These are phyloP conservation scores for Podarcis siculus DNA, from an alignment of 2,797 vertebrate genomes.

Conservation along the genomic window DNA sequence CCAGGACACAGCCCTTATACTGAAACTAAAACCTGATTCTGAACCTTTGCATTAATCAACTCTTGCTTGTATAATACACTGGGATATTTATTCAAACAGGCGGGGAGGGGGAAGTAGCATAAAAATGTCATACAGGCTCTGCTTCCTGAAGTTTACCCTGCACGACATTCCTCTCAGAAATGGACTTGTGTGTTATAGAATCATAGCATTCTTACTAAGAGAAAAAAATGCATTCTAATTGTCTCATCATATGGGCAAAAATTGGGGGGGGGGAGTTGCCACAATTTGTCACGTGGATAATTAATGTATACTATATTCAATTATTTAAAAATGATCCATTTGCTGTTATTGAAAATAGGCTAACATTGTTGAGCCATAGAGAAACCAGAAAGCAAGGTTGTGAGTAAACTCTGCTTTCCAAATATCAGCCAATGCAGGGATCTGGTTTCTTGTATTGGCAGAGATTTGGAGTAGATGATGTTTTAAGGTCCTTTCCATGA, in stretches of 20 bases:
- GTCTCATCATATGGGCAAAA: background rate
- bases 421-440: no score
- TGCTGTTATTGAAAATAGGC: background rate
- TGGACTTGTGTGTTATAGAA: background rate
- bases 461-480: no score
- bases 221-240: background rate
- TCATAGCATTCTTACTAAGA: background rate
- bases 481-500: no score
- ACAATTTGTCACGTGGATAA: background rate
- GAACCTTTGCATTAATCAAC: background rate
- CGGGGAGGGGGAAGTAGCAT: background rate
- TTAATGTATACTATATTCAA: background rate
- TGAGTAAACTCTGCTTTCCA: no score
- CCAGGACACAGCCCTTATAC: background rate
- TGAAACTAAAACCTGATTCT: background rate
- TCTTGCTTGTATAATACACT: background rate
- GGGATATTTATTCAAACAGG: background rate
- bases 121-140: background rate
- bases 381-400: background rate
- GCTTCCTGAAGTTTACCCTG: constrained; percentile 1
- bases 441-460: no score
- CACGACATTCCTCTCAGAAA: background rate
- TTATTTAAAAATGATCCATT: background rate
- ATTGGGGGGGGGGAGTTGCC: background rate
- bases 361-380: background rate